Base-by-base conservation (phyloP, 2,888 invertebrate species). In the Pocota personata region DNA sequence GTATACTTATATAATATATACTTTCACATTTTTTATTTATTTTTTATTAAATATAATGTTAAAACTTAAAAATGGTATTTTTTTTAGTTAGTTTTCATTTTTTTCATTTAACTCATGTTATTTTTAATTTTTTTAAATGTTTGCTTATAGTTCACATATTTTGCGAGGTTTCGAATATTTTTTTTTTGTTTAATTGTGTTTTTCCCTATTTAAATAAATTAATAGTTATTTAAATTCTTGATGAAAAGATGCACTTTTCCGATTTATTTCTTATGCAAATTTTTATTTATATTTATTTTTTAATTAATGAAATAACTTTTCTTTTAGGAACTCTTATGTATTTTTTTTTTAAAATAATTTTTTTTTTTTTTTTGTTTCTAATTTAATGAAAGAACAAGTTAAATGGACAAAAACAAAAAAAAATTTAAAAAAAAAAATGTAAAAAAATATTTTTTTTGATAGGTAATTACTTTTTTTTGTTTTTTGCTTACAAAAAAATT, bases 151-250 rank as follows among this genome's bases (percentile, higher is more conserved):
- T 88, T 86, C 88, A 88, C 87, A 86, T 87, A 87, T 75, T 84
- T 86, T 87, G 87, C 88, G 88, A 88, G 88, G 87, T 87, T 88
- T 88, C 71, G 88, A 86, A 87, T 87, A 86, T 67, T 69, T 77
- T 67, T 72, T 55, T 27, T 50, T 60, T 60, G 10, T 58, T 77
- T 55, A 52, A 27, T 55, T 71, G 46, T n/a, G 21, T 73, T 76
- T 83, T 71, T 60, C 32, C 32, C 69, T 69, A 69, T 52, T 66
- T 37, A 66, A 78, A 64, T 77, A 72, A 76, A 67, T 76, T 75
- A 40, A 12, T 43, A 40, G 40, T 64, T 75, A 50, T 43, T 55
- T 50, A 10, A 58, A 32, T 50, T 57, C 66, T 64, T 32, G 48
- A 37, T 67, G 37, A 37, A 60, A 60, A 69, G 14, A 12, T 50